A percentile compares a stretch with the other conserved stretches of the same genome.
phyloP scores from a whole-genome alignment of 2,113 vertebrate genomes.

The Carettochelys insculpta region DNA sequence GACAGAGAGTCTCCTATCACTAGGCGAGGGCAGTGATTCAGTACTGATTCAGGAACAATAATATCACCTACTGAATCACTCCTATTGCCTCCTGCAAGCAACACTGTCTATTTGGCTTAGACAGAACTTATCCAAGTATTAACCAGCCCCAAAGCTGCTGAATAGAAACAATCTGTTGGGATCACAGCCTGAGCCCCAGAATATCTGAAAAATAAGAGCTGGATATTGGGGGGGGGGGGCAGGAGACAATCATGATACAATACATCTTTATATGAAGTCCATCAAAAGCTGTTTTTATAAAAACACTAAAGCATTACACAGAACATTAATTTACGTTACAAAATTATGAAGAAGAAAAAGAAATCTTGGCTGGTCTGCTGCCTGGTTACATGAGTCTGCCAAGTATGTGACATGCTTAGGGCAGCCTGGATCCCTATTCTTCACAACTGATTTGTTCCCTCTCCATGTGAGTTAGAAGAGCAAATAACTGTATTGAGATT shows the following conservation, averaged over 20 bases:
- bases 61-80: not conserved
- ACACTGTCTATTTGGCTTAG: not conserved
- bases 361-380: not conserved
- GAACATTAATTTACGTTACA: not conserved
- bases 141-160: not conserved
- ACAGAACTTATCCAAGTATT: not conserved
- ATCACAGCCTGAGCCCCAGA: not conserved
- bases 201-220: not conserved
- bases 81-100: not conserved
- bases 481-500: slow-evolving; percentile 35
- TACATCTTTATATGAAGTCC: not conserved
- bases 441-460: slow-evolving; percentile 1
- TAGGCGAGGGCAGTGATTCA: not conserved
- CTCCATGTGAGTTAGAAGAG: slow-evolving; percentile 10
- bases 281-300: not conserved
- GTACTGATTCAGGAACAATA: not conserved
- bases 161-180: not conserved
- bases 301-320: not conserved
- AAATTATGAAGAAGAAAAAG: not conserved
- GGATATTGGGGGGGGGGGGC: rapidly evolving
- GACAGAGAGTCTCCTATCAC: not conserved
- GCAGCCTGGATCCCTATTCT: not conserved
- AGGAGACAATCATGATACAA: not conserved
- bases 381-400: not conserved
- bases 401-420: not conserved